These are phyloP conservation scores for Propithecus perrieri DNA, from an alignment of 2,797 vertebrate species.

Conservation along the genomic window DNA sequence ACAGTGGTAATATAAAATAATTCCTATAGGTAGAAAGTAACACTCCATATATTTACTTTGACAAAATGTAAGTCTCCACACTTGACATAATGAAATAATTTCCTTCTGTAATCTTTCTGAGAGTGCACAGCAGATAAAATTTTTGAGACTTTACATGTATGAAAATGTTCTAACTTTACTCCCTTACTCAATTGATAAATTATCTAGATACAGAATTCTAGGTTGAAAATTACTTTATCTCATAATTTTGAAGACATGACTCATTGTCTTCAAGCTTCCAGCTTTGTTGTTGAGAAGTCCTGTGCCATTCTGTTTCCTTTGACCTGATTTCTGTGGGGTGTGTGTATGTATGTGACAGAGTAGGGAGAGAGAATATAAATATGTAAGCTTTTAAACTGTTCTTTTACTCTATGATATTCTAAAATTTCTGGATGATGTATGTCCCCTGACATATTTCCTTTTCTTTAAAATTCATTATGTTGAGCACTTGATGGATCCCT, in stretches of 20 bases:
- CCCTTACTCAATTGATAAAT: neutral
- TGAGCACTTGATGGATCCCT: neutral
- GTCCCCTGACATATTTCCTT: neutral
- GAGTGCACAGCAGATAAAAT: neutral
- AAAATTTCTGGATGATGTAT: neutral
- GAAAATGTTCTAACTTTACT: neutral
- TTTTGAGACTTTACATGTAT: neutral
- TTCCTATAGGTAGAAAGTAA: neutral
- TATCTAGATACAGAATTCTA: neutral
- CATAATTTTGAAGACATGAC: slow-evolving; percentile 4
- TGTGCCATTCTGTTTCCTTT: neutral
- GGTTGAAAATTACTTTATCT: neutral
- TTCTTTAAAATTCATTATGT: neutral
- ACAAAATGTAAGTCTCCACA: neutral
- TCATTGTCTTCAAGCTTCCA: neutral
- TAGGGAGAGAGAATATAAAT: neutral
- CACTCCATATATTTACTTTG: neutral
- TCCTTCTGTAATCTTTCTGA: neutral
- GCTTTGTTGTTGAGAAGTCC: neutral
- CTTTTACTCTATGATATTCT: neutral
- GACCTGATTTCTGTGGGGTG: neutral
- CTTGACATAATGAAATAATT: neutral
- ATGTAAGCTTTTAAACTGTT: neutral
- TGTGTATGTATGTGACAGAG: neutral
- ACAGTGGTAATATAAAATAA: neutral